Evolutionary conservation across 2,888 invertebrate genomes (phyloP), one percentile per base, ranked within the genome.

Genomic region (Parthenolecanium corni): DNA sequence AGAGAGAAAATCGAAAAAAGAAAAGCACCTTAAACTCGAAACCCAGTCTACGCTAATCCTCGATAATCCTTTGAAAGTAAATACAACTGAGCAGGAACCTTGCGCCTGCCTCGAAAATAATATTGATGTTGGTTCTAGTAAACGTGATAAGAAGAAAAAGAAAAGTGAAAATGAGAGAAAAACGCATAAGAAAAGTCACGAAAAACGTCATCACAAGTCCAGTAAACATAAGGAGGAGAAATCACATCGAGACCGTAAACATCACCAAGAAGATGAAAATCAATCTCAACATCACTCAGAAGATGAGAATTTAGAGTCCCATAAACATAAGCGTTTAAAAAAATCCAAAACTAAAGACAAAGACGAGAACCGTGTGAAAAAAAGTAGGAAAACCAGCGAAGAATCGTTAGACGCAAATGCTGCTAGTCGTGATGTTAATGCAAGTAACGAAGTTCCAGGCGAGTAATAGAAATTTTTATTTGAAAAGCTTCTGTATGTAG

Each of bases 1-100:
- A 38, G 71, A 69, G 0, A 74, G 73, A 38, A 72, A 72, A 4
- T 73, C 73, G 1, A 71, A 71, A n/a, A 38, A 62, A 31, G 72
- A 74, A 52, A 73, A 74, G 67, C 70, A 72, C 24, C 71, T 71
- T 42, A 71, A 72, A 49, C 70, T 71, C 0, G 69, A 62, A 0
- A 69, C 62, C 20, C 63, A 64, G 23, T 65, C 65, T 20, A 66
- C 62, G 21, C 57, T 57, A 2, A 25, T n/a, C n/a, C n/a, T n/a
- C 14, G 64, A 58, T 57, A 42, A 14, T n/a, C 12, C 16, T 5
- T 40, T 12, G 20, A 12, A 16, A 56, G 46, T 56, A 25, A 61
- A 62, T 40, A 16, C 63, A 57, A 57, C 25, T 11, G 21, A 6
- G 12, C 5, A 23, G 5, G 16, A 14, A n/a, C n/a, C n/a, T n/a